Evolutionary conservation across 2,113 vertebrate species (phyloP).

Genomic region (Camelus bactrianus): DNA sequence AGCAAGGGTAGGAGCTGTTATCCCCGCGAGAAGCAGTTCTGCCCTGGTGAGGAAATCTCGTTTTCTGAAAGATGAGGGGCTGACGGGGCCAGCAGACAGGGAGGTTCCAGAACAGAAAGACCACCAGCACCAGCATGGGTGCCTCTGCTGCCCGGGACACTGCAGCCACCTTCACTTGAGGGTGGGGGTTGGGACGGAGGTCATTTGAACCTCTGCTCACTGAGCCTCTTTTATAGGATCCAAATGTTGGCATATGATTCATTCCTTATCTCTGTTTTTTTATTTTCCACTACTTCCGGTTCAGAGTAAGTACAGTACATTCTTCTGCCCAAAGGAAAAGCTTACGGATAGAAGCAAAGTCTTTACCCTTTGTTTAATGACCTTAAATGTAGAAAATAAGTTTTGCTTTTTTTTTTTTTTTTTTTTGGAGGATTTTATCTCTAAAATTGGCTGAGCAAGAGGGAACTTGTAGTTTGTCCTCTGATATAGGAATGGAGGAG

Average conservation of each 20-base stretch:
- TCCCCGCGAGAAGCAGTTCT: neutral
- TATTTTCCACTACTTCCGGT: neutral
- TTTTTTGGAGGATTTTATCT: neutral
- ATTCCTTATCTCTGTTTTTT: neutral
- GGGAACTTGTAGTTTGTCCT: neutral
- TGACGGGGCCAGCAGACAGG: neutral
- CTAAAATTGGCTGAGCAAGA: neutral
- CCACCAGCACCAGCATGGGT: neutral
- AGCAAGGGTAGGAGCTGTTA: neutral
- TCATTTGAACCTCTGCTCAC: neutral
- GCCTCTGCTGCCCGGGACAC: neutral
- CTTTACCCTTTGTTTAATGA: neutral
- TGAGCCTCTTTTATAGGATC: neutral
- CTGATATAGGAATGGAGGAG: neutral
- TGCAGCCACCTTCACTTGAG: neutral
- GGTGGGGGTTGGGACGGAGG: neutral
- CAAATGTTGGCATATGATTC: neutral
- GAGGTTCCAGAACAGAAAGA: neutral
- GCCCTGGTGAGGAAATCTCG: neutral
- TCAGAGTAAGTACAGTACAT: neutral
- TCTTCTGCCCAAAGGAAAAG: constrained; percentile 53
- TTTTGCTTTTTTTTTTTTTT: neutral
- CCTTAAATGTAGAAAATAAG: neutral
- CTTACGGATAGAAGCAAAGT: constrained; percentile 23
- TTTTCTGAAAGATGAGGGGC: neutral